Evolutionary conservation across 2,113 vertebrate species (phyloP), one percentile per base, ranked within the genome.

Genomic region (Dissostichus mawsoni): DNA sequence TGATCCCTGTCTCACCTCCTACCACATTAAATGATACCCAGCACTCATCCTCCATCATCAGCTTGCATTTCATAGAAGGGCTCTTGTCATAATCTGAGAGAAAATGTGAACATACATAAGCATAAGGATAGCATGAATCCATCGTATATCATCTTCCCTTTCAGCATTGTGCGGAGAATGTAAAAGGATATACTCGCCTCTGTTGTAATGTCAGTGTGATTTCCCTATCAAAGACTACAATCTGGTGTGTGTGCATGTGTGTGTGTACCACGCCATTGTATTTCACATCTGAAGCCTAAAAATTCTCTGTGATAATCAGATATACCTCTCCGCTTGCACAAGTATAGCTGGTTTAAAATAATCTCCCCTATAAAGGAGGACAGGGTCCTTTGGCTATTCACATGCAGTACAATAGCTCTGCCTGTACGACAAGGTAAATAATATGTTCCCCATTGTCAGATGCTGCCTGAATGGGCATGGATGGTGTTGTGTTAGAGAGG

Each of bases 31-130:
- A 99, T 61, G 97, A 97, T 86, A 96, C 95, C 92, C 95, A 89
- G 87, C 97, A 99, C 91, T 97, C 96, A 36, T 96, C 96, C 92
- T 97, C 96, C 41, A 90, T 96, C 93, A 95, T 96, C 84, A 99
- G 87, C 62, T 91, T 94, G 93, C 98, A 99, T 76, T 89, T 83
- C 92, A 96, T 91, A 72, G 96, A 95, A 89, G 92, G 93, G 78
- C 94, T 94, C 90, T 96, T 95, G 82, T 95, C 94, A 92, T 96
- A 95, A 92, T 96, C 98, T 99, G 93, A 81, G 93, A 85, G 88
- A 78, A 83, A 89, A 94, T 48, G 69, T 80, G 83, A 86, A 87
- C 78, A 84, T 63, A 59, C 29, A 82, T 74, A 82, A 78, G 78
- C 81, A 85, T 90, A 87, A 89, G 61, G 59, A 67, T 45, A 48